A percentile compares a stretch with the other conserved stretches of the same genome.
Evolutionary conservation across 2,888 invertebrate genomes (phyloP).

Genomic region (Orchestes rusci): DNA sequence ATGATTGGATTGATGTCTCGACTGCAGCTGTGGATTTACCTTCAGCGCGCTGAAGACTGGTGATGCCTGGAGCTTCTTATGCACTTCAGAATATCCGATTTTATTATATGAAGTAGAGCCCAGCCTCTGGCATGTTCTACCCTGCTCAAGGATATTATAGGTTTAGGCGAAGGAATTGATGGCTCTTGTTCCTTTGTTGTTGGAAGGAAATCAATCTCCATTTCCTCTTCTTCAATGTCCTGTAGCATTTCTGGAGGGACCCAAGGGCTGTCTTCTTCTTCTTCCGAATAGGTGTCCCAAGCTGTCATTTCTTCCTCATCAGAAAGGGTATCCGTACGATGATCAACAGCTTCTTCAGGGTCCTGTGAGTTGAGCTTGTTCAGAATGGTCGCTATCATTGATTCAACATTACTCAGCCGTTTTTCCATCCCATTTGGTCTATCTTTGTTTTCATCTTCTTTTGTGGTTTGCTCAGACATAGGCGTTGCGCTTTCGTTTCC

Average conservation of each 20-base stretch:
- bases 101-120: neutral
- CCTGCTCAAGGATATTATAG: neutral
- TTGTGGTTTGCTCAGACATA: neutral
- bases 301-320: neutral
- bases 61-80: conserved; percentile 5
- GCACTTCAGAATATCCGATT: conserved; percentile 4
- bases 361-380: neutral
- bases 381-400: neutral
- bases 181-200: neutral
- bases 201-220: neutral
- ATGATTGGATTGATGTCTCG: neutral
- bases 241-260: conserved; percentile 2
- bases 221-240: conserved; percentile 1
- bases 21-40: neutral
- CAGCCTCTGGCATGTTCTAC: neutral
- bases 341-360: neutral
- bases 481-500: neutral
- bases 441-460: neutral
- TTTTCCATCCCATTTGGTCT: neutral
- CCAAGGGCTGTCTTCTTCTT: neutral
- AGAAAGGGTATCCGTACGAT: neutral
- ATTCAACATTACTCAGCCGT: neutral
- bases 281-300: neutral
- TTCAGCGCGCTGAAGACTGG: neutral
- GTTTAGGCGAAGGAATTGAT: neutral